phyloP scores from a whole-genome alignment of 2,888 invertebrate genomes.

The Andrena trimmerana region DNA sequence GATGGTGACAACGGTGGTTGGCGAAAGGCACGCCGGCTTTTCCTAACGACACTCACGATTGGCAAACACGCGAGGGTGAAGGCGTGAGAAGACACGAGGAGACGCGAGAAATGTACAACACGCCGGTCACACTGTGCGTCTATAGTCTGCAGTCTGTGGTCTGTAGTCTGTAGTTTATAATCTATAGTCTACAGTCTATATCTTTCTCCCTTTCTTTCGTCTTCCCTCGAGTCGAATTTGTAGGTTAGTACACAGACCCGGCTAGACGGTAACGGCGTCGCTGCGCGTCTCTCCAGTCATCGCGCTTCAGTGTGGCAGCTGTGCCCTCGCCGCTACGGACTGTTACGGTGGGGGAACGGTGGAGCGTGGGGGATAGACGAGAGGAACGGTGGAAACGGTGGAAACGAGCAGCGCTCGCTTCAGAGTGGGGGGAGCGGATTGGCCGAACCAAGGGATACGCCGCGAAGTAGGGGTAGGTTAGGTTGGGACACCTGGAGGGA shows the following conservation, averaged over 20 bases:
- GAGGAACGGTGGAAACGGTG: constrained; percentile 26
- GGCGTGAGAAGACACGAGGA: not conserved
- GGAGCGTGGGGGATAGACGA: constrained; percentile 36
- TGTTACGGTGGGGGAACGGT: constrained; percentile 45
- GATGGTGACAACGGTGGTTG: not conserved
- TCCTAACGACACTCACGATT: not conserved
- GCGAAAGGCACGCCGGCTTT: not conserved
- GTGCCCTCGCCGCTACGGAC: constrained; percentile 58
- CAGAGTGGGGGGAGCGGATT: constrained; percentile 46
- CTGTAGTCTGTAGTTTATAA: too few relatives aligned
- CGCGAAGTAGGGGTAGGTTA: constrained; percentile 68
- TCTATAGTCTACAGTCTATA: too few relatives aligned
- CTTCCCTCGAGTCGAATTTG: constrained; percentile 38
- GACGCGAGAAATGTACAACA: constrained; percentile 35
- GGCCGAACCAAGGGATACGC: constrained; percentile 61
- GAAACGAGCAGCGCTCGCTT: constrained; percentile 33
- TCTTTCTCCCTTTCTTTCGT: constrained; percentile 9
- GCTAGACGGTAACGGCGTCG: constrained; percentile 64
- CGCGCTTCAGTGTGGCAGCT: constrained; percentile 71
- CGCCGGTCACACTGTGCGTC: constrained; percentile 23
- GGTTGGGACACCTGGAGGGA: constrained; percentile 67
- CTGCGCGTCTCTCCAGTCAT: constrained; percentile 68
- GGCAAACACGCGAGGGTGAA: not conserved
- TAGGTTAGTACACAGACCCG: constrained; percentile 63
- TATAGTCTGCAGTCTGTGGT: too few relatives aligned